Base-by-base conservation (phyloP, 1,140 invertebrate species). In the Glossosoma conforme region DNA sequence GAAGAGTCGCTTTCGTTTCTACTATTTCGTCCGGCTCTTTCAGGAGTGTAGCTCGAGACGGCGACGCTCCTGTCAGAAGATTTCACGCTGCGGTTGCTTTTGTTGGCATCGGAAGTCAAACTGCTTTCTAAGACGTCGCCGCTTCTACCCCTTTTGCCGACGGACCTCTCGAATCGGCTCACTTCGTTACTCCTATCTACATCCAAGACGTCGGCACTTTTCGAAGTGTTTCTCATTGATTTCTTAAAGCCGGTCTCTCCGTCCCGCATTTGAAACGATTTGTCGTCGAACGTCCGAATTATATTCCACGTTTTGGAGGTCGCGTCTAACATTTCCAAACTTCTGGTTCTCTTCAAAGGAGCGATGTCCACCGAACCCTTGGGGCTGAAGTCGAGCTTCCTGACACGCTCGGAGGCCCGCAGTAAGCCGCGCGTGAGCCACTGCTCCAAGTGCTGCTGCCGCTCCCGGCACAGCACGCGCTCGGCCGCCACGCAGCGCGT, bases 391-490 rank as follows among this genome's bases (percentile, higher is more conserved):
- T 76, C 74, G 40, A 69, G 64, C 52, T 72, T 74, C 35, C 59
- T 70, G 13, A 74, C 73, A 58, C 77, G 72, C 61, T 80, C 81
- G 24, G 76, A 82, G 21, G 75, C 74, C 45, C 82, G 70, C 54
- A 76, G 72, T 3, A 75, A 77, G 9, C 78, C 78, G 42, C 82
- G 64, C 3, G 72, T 76, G 6, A 87, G 56, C 74, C 82, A 86
- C 47, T 86, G 82, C 54, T 85, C 82, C 18, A 89, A 70, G 57
- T 84, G 80, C 33, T 77, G 66, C 38, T 83, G 77, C 35, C 81
- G 77, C 41, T 80, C 80, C 54, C 84, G 81, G 53, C 83, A 83
- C 30, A 80, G 64, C 1, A 78, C 70, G 53, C 82, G 73, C 64
- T 84, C 81, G 10, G 77, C 78, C 11, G 79, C 78, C 46, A 84